Evolutionary conservation across 1,140 invertebrate genomes (phyloP).

Genomic region (Brachionus rubens): DNA sequence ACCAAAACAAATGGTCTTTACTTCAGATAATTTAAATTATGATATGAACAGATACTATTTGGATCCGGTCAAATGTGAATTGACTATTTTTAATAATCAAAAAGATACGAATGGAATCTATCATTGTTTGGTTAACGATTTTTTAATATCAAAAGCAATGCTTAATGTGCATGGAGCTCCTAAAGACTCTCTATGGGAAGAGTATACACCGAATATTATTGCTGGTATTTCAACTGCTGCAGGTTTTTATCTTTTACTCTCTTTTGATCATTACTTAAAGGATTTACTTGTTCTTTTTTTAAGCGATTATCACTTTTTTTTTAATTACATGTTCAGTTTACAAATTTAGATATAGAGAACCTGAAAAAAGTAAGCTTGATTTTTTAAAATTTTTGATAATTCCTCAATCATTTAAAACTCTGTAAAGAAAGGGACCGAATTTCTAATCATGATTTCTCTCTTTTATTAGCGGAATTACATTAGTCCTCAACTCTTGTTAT

Average conservation of each 20-base stretch:
- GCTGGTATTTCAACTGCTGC: conserved; percentile 35
- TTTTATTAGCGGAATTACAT: too few relatives aligned
- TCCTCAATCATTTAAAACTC: too few relatives aligned
- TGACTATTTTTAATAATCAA: conserved; percentile 31
- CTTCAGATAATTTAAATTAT: background rate
- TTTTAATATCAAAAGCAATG: conserved; percentile 30
- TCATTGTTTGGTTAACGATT: conserved; percentile 17
- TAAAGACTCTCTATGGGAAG: background rate
- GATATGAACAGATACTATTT: conserved; percentile 3
- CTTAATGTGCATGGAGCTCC: conserved; percentile 38
- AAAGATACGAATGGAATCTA: conserved; percentile 40
- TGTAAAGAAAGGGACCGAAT: too few relatives aligned
- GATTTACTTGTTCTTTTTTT: background rate
- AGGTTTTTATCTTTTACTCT: too few relatives aligned
- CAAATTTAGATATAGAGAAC: conserved; percentile 17
- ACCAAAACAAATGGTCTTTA: background rate
- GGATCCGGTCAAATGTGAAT: conserved; percentile 9
- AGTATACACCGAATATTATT: conserved; percentile 30
- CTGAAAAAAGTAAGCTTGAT: background rate
- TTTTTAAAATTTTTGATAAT: too few relatives aligned
- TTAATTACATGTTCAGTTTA: background rate
- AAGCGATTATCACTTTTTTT: background rate
- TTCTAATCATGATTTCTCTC: too few relatives aligned
- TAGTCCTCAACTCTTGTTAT: too few relatives aligned
- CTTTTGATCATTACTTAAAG: background rate